Conservation (phyloP, 1,140 invertebrate genomes). For the Cotesia typhae region DNA sequence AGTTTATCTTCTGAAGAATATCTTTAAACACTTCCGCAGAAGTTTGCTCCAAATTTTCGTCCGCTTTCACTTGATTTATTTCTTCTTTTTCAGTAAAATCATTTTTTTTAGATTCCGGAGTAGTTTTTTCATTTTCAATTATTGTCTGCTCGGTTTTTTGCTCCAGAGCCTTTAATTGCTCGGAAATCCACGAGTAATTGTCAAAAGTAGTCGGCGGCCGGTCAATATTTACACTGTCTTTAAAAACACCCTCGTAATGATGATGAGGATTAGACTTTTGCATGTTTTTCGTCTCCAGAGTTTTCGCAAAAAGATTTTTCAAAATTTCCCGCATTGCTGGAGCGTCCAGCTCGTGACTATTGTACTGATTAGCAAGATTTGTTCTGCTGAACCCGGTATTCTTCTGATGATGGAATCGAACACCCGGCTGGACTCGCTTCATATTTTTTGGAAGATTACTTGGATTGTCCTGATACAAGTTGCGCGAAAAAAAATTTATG, state of each 20-base stretch:
- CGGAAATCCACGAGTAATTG: slow-evolving; percentile 21
- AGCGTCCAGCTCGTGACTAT: slow-evolving; percentile 60
- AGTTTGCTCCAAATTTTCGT: slow-evolving; percentile 43
- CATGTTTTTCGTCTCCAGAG: slow-evolving; percentile 49
- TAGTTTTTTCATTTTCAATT: too few species aligned
- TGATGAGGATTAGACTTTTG: slow-evolving; percentile 54
- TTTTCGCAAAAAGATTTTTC: slow-evolving; percentile 49
- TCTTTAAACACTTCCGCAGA: slow-evolving; percentile 71
- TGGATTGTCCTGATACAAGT: slow-evolving; percentile 42
- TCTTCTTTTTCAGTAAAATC: not conserved
- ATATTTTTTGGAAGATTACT: slow-evolving; percentile 64
- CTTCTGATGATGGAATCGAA: slow-evolving; percentile 57
- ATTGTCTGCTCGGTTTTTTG: not conserved
- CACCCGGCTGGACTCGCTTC: slow-evolving; percentile 59
- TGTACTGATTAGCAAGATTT: slow-evolving; percentile 42
- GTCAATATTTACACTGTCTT: slow-evolving; percentile 51
- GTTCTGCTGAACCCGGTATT: slow-evolving; percentile 31
- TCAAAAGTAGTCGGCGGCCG: slow-evolving; percentile 43
- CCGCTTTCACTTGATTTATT: not conserved
- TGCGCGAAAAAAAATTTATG: too few species aligned
- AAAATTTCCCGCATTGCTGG: slow-evolving; percentile 60
- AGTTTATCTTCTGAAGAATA: slow-evolving; percentile 67
- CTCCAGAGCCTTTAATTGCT: not conserved
- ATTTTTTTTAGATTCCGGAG: not conserved
- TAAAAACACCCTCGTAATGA: slow-evolving; percentile 54